These are phyloP conservation scores for Xestia rhomboidea DNA, from an alignment of 2,888 invertebrate species.

Conservation along the genomic window DNA sequence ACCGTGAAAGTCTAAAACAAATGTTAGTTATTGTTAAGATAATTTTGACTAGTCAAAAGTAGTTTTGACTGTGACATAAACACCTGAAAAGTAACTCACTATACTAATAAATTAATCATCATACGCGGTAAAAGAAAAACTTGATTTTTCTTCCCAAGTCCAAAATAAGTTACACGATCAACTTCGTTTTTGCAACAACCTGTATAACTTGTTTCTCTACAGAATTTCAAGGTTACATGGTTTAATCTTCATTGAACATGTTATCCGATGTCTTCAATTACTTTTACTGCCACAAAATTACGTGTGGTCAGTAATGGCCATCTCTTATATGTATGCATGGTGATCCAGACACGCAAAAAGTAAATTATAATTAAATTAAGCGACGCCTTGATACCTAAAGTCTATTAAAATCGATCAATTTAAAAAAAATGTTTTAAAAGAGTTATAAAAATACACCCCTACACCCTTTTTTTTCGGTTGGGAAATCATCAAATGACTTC, in stretches of 20 bases:
- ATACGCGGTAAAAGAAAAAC: neutral
- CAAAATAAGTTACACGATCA: constrained; percentile 5
- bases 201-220: constrained; percentile 20
- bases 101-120: neutral
- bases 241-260: constrained; percentile 10
- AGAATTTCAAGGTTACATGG: constrained; percentile 34
- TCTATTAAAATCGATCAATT: neutral
- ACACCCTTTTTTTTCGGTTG: too few species aligned
- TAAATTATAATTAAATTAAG: constrained; percentile 28
- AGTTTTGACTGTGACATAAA: too few species aligned
- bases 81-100: neutral
- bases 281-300: constrained; percentile 16
- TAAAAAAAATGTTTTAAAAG: too few species aligned
- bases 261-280: constrained; percentile 29
- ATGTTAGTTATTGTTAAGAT: too few species aligned
- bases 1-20: too few species aligned
- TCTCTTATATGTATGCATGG: neutral
- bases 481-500: too few species aligned
- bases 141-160: neutral
- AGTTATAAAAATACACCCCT: too few species aligned
- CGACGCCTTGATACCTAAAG: neutral
- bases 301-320: constrained; percentile 16
- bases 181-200: constrained; percentile 11
- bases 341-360: constrained; percentile 25
- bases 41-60: too few species aligned